Percentiles rank a stretch among this genome's conserved stretches.
Conservation (phyloP, 2,113 vertebrate genomes). For the Nesogale talazaci region DNA sequence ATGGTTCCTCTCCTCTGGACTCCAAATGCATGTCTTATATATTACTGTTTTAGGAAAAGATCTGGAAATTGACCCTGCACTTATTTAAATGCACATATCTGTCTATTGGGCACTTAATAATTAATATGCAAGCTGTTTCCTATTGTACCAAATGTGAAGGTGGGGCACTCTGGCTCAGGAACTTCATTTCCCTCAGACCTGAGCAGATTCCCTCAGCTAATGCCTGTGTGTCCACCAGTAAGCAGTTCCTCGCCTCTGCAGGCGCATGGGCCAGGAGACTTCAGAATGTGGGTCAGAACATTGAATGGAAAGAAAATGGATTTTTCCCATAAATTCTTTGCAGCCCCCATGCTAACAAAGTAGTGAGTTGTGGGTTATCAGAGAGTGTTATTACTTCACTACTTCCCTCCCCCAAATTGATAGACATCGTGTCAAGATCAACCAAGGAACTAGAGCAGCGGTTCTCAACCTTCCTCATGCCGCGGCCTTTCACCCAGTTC, state of each 20-base stretch:
- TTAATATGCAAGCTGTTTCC: slow-evolving; percentile 49
- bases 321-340: too few species aligned
- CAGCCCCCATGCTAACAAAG: not conserved
- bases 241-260: slow-evolving; percentile 3
- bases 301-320: too few species aligned
- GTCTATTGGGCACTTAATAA: slow-evolving; percentile 48
- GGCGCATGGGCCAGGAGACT: not conserved
- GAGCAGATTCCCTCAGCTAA: slow-evolving; percentile 49
- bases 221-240: not conserved
- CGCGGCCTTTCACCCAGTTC: too few species aligned
- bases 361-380: not conserved
- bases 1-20: slow-evolving; percentile 21
- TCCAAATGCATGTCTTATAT: slow-evolving; percentile 2
- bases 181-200: slow-evolving; percentile 1
- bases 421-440: not conserved
- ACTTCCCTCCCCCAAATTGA: slow-evolving; percentile 16
- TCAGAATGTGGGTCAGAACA: too few species aligned
- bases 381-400: slow-evolving; percentile 33
- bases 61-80: not conserved
- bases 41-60: not conserved
- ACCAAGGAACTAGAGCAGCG: not conserved
- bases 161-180: not conserved
- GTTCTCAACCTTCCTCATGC: too few species aligned
- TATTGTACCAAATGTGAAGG: not conserved
- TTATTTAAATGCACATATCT: slow-evolving; percentile 44